Conservation (phyloP, 1,140 invertebrate species). For the Mycetomoellerius zeteki region DNA sequence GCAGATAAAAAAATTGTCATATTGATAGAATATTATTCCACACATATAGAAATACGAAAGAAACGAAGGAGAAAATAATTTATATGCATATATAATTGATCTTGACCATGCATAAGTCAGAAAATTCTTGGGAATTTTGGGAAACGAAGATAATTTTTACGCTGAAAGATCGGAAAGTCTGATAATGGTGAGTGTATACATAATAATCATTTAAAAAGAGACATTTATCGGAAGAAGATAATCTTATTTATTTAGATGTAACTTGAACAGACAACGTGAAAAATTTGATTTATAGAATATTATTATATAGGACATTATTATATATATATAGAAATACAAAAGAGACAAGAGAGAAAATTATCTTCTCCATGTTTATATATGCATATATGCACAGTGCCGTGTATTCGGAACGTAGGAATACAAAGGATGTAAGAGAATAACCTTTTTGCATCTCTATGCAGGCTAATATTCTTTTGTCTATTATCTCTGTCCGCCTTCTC, state of each 20-base stretch:
- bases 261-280: too few species aligned
- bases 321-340: background rate
- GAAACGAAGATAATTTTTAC: constrained; percentile 2
- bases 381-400: too few species aligned
- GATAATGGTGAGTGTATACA: too few species aligned
- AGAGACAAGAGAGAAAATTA: background rate
- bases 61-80: too few species aligned
- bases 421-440: background rate
- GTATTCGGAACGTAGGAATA: background rate
- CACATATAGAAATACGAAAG: too few species aligned
- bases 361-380: background rate
- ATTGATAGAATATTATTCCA: too few species aligned
- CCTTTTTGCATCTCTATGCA: constrained; percentile 26
- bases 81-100: constrained; percentile 19
- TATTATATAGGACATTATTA: too few species aligned
- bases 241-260: too few species aligned
- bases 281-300: too few species aligned
- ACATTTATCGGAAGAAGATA: too few species aligned
- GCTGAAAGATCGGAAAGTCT: background rate
- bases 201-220: too few species aligned
- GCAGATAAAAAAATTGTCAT: background rate
- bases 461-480: constrained; percentile 56
- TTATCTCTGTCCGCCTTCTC: constrained; percentile 46
- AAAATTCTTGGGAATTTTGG: background rate
- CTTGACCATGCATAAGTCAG: constrained; percentile 31